Evolutionary conservation across 1,140 invertebrate genomes (phyloP).

Genomic region (Rhagoletis pomonella): DNA sequence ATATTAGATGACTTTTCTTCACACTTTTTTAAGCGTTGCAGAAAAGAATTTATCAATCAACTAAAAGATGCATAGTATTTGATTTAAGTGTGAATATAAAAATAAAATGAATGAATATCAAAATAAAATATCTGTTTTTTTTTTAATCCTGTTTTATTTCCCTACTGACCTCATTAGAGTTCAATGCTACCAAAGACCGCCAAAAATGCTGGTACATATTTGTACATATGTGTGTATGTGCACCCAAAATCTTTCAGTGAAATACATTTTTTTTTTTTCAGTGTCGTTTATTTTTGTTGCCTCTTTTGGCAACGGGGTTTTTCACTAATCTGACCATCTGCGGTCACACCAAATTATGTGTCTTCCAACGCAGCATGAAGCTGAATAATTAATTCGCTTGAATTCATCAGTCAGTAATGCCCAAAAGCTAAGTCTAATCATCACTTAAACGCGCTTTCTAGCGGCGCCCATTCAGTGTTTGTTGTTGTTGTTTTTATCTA

Average conservation of each 20-base stretch:
- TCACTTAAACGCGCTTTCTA: not conserved
- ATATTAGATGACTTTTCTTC: no score
- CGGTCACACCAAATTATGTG: no score
- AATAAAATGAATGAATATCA: not conserved
- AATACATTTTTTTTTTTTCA: no score
- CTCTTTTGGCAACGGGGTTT: no score
- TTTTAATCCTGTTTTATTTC: not conserved
- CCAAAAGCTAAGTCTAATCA: not conserved
- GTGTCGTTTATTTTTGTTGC: no score
- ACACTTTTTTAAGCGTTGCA: no score
- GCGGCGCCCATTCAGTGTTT: conserved; percentile 11
- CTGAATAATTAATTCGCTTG: conserved; percentile 17
- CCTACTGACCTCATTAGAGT: conserved; percentile 16
- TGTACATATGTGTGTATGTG: no score
- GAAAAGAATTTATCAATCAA: no score
- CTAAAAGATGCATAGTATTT: no score
- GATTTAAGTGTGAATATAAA: no score
- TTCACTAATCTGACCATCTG: no score
- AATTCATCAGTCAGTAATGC: not conserved
- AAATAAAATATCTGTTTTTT: not conserved
- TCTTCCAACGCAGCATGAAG: not conserved
- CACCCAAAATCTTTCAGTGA: no score
- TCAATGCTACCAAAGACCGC: not conserved
- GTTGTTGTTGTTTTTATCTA: not conserved
- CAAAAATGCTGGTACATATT: not conserved